Conservation (phyloP, 2,797 vertebrate species). For the Gadopsis marmoratus region DNA sequence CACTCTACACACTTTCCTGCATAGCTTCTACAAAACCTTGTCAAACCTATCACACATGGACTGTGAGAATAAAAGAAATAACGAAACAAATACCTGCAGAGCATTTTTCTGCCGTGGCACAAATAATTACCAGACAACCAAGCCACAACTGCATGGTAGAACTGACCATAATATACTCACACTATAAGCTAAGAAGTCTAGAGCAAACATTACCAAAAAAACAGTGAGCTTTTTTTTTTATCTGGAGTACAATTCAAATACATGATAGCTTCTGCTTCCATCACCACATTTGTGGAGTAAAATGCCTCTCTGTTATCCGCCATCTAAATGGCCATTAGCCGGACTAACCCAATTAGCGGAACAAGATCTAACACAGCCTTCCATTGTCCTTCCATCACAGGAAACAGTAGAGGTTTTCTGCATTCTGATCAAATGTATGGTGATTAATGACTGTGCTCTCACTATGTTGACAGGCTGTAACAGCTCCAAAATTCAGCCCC, state of each 20-base stretch:
- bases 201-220: constrained; percentile 47
- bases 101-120: constrained; percentile 16
- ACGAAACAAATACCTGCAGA: constrained; percentile 38
- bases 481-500: constrained; percentile 73
- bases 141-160: not conserved
- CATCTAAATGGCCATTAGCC: constrained; percentile 88
- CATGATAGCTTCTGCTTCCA: constrained; percentile 80
- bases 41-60: constrained; percentile 16
- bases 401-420: constrained; percentile 85
- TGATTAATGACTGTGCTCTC: constrained; percentile 89
- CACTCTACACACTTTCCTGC: constrained; percentile 1
- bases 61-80: constrained; percentile 10
- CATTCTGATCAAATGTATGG: constrained; percentile 93
- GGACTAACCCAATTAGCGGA: constrained; percentile 86
- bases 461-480: constrained; percentile 79
- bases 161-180: constrained; percentile 19
- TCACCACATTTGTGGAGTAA: constrained; percentile 82
- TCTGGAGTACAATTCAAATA: constrained; percentile 75
- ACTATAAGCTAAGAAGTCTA: constrained; percentile 28
- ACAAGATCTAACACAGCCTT: constrained; percentile 84
- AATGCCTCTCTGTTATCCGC: constrained; percentile 83
- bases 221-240: constrained; percentile 26
- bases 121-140: constrained; percentile 38
- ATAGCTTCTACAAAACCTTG: constrained; percentile 23
- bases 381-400: constrained; percentile 86